Conservation (phyloP, 1,140 invertebrate genomes). For the Meteorus sp. region DNA sequence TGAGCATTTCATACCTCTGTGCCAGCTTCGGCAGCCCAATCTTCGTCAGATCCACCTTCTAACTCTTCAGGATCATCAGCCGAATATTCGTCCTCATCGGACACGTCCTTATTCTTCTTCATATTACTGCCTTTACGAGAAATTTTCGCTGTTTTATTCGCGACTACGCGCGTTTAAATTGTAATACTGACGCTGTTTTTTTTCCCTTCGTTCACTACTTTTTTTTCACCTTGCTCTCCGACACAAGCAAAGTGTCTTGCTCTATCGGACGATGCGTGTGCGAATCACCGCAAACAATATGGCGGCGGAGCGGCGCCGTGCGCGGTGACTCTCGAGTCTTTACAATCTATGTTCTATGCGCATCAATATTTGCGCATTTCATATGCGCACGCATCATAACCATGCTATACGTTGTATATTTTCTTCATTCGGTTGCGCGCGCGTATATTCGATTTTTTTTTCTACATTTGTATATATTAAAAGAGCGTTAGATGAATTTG, state of each 20-base stretch:
- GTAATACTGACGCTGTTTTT: conserved; percentile 5
- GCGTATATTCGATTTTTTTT: background rate
- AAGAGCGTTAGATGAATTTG: no score
- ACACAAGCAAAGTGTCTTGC: background rate
- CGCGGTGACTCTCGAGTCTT: conserved; percentile 12
- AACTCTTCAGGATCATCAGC: conserved; percentile 57
- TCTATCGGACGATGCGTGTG: conserved; percentile 31
- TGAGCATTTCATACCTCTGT: conserved; percentile 52
- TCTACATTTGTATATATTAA: no score
- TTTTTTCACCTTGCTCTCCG: no score
- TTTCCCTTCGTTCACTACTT: background rate
- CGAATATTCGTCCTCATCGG: conserved; percentile 57
- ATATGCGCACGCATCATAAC: conserved; percentile 8
- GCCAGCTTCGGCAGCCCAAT: conserved; percentile 50
- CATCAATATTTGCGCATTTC: background rate
- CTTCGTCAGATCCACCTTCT: conserved; percentile 54
- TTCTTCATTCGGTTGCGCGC: background rate
- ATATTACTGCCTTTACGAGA: conserved; percentile 52
- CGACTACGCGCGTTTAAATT: conserved; percentile 16
- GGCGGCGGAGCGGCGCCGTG: conserved; percentile 32
- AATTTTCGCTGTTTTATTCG: conserved; percentile 46
- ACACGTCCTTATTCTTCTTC: conserved; percentile 56
- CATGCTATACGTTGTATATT: no score
- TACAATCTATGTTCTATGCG: background rate
- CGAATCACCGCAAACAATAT: conserved; percentile 47